These are phyloP conservation scores for Anguilla pacifica DNA, from an alignment of 2,797 vertebrate species.

Conservation along the genomic window DNA sequence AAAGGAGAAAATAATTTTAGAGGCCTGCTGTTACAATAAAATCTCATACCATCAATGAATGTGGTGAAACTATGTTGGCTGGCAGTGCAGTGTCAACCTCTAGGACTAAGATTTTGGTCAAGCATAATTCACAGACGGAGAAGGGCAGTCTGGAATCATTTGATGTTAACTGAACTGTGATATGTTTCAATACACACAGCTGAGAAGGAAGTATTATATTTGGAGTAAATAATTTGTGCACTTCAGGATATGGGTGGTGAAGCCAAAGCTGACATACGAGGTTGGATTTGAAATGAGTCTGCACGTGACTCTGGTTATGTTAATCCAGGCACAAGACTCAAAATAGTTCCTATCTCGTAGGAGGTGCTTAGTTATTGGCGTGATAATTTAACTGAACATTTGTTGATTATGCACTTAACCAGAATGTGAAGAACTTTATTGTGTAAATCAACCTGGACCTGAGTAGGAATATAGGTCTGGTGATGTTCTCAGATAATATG, in stretches of 20 bases:
- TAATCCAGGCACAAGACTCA: background rate
- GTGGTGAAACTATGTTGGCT: background rate
- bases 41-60: background rate
- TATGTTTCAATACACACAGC: background rate
- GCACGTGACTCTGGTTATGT: background rate
- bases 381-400: background rate
- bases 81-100: background rate
- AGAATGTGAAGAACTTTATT: background rate
- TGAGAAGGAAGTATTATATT: background rate
- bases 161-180: conserved; percentile 3
- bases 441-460: background rate
- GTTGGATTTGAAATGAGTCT: background rate
- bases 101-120: background rate
- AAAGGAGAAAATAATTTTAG: too few relatives aligned
- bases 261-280: background rate
- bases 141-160: background rate
- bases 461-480: background rate
- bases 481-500: background rate
- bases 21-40: background rate
- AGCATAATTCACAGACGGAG: background rate
- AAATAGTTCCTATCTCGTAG: background rate
- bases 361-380: background rate
- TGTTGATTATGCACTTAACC: background rate
- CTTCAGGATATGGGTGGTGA: background rate
- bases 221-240: background rate